Base-by-base conservation (phyloP, 1,140 invertebrate species). In the Oppia nitens region DNA sequence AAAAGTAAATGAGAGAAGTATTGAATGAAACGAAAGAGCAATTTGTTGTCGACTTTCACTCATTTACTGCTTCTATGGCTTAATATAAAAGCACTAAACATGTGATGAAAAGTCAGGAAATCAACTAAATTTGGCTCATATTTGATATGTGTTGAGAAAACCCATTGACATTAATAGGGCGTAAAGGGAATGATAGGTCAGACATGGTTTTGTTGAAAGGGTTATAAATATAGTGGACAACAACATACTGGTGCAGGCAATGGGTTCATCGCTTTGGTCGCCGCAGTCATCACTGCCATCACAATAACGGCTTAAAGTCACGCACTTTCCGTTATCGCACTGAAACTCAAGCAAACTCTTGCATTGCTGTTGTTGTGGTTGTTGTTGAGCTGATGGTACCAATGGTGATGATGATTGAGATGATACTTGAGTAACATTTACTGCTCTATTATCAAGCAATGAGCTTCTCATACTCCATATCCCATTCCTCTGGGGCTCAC, bases 201-300 rank as follows among this genome's bases (percentile, higher is more conserved):
- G 0, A 20, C 1, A 50, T 14, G 2, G 58, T 47, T n/a, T n/a
- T n/a, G n/a, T n/a, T n/a, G n/a, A n/a, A n/a, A n/a, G n/a, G n/a
- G n/a, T n/a, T n/a, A n/a, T n/a, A n/a, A n/a, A n/a, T n/a, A n/a
- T n/a, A n/a, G n/a, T n/a, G n/a, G n/a, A n/a, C n/a, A n/a, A n/a
- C n/a, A 64, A 84, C 85, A 86, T 72, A 91, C 87, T 83, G 70
- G 85, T 84, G 68, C 87, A 90, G 69, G 83, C 82, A 65, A 83
- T 76, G 27, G 83, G 81, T 69, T 91, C 87, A 70, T 91, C 86
- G 47, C 81, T 84, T 28, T 79, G 79, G 68, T 90, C 87, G 1
- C 83, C 83, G 66, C 87, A 91, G 68, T 91, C 84, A 71, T 88
- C 82, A 60, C 79, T 75, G 63, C 81, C 81, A 70, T 91, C 84